A percentile compares a stretch with the other conserved stretches of the same genome.
These are phyloP conservation scores for Zeugodacus cucurbitae DNA, from an alignment of 1,140 invertebrate genomes.

Conservation along the genomic window DNA sequence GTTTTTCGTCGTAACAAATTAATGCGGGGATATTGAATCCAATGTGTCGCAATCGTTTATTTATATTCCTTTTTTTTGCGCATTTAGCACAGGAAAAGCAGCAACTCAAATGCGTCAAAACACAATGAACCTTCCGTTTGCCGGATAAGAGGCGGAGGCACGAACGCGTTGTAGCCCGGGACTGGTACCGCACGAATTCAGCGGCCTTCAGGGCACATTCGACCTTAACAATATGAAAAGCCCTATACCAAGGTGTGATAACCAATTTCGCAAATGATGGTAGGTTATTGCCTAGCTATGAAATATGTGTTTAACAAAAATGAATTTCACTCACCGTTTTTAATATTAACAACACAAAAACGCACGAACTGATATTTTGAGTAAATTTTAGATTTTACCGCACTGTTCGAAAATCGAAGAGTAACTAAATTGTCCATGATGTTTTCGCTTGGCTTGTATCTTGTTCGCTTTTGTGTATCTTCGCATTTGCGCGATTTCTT, in stretches of 20 bases:
- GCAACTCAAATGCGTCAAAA: not conserved
- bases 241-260: not conserved
- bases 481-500: constrained; percentile 1
- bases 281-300: not conserved
- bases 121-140: not conserved
- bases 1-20: too few relatives aligned
- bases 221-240: not conserved
- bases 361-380: not conserved
- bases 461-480: constrained; percentile 12
- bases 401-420: constrained; percentile 14
- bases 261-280: not conserved
- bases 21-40: not conserved
- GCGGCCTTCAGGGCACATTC: not conserved
- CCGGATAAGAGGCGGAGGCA: not conserved
- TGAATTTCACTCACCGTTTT: not conserved
- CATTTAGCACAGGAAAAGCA: constrained; percentile 3
- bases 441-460: constrained; percentile 4
- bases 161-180: not conserved
- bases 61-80: not conserved
- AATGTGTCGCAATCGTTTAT: not conserved
- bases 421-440: constrained; percentile 11
- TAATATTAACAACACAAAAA: not conserved
- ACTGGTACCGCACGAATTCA: not conserved
- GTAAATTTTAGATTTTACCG: not conserved
- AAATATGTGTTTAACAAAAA: not conserved